A percentile compares a stretch with the other conserved stretches of the same genome.
Conservation (phyloP, 1,140 invertebrate species). For the Mizuhopecten yessoensis region DNA sequence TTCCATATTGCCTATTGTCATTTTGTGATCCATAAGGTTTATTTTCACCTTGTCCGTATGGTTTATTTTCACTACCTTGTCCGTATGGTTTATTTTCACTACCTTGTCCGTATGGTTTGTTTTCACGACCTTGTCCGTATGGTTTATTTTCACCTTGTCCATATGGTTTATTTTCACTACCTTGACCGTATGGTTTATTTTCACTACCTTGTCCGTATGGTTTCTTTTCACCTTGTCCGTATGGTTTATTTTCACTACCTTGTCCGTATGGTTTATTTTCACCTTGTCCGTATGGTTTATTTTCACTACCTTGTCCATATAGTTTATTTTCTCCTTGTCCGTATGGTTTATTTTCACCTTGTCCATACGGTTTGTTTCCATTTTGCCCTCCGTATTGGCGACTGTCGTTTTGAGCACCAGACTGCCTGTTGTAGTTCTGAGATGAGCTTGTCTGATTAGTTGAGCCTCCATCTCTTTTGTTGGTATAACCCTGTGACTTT, state of each 20-base stretch:
- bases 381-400: not conserved
- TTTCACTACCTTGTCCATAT: too few species aligned
- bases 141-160: not conserved
- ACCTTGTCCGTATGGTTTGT: not conserved
- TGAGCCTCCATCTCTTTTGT: too few species aligned
- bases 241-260: not conserved
- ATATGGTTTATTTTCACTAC: not conserved
- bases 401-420: not conserved
- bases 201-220: not conserved
- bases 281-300: not conserved
- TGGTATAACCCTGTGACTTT: slow-evolving; percentile 41
- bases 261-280: not conserved
- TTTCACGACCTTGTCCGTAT: too few species aligned
- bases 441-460: not conserved
- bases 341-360: not conserved
- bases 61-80: too few species aligned
- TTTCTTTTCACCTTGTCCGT: not conserved
- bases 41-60: not conserved
- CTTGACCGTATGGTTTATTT: not conserved
- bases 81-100: not conserved
- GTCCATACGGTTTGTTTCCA: not conserved
- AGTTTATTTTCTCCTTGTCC: not conserved
- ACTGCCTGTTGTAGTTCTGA: not conserved
- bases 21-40: not conserved
- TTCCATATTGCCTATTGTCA: slow-evolving; percentile 9